phyloP scores from a whole-genome alignment of 2,888 invertebrate species.

The Helicoverpa assulta region DNA sequence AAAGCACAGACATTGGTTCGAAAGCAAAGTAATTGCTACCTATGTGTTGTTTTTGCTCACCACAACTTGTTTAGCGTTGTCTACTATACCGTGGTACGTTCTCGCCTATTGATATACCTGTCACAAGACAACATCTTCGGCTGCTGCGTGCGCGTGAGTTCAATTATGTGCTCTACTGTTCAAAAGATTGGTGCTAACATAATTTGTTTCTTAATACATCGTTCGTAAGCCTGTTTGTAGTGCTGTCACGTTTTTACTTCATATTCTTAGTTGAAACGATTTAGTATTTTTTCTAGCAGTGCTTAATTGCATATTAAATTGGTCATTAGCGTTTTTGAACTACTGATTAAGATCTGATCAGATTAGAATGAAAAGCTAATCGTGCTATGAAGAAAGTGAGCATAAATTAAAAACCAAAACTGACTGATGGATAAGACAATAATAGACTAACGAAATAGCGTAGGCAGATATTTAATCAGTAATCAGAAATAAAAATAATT shows the following conservation, averaged over 20 bases:
- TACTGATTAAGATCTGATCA: conserved; percentile 38
- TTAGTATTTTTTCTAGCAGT: conserved; percentile 33
- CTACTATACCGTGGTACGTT: conserved; percentile 48
- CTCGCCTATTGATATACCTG: conserved; percentile 63
- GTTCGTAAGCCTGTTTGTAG: conserved; percentile 18
- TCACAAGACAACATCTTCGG: conserved; percentile 51
- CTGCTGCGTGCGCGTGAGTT: conserved; percentile 42
- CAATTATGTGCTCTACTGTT: conserved; percentile 60
- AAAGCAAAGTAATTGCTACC: conserved; percentile 78
- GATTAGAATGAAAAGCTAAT: conserved; percentile 32
- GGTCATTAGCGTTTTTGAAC: conserved; percentile 50
- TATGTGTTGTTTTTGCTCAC: conserved; percentile 66
- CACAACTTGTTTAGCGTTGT: conserved; percentile 58
- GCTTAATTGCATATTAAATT: conserved; percentile 52
- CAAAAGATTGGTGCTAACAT: conserved; percentile 48
- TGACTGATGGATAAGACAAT: neutral
- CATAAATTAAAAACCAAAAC: conserved; percentile 5
- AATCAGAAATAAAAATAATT: no score
- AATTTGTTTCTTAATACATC: conserved; percentile 21
- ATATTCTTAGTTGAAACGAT: conserved; percentile 35
- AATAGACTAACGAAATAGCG: neutral
- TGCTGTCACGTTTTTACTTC: conserved; percentile 49
- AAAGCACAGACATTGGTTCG: conserved; percentile 70
- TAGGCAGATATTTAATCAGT: no score
- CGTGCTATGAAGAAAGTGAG: conserved; percentile 42